Percentiles rank a stretch among this genome's conserved stretches.
phyloP scores from a whole-genome alignment of 2,888 invertebrate genomes.

The Horisme vitalbata region DNA sequence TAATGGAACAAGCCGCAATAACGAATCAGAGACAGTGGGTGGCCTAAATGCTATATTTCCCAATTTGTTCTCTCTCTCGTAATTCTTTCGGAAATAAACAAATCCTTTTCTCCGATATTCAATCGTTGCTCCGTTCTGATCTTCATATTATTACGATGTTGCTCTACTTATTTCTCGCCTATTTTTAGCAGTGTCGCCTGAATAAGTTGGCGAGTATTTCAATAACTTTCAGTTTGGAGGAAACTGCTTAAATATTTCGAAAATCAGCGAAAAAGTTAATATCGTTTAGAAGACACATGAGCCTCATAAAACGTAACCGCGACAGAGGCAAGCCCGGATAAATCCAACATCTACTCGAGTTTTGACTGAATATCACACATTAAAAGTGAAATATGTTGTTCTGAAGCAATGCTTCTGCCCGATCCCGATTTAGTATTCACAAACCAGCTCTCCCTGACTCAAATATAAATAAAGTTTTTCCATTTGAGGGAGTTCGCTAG shows the following conservation, averaged over 20 bases:
- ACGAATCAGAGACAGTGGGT: slow-evolving; percentile 54
- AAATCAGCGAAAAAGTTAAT: slow-evolving; percentile 17
- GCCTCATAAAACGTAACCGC: slow-evolving; percentile 13
- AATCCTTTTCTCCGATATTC: slow-evolving; percentile 44
- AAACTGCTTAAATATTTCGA: slow-evolving; percentile 10
- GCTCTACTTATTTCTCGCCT: slow-evolving; percentile 38
- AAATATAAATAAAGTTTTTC: slow-evolving; percentile 79
- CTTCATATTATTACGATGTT: slow-evolving; percentile 41
- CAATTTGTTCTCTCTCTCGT: slow-evolving; percentile 50
- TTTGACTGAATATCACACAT: slow-evolving; percentile 31
- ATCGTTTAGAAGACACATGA: slow-evolving; percentile 18
- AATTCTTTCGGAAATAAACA: slow-evolving; percentile 50
- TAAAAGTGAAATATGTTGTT: slow-evolving; percentile 42
- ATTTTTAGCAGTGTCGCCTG: slow-evolving; percentile 28
- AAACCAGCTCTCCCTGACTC: slow-evolving; percentile 65
- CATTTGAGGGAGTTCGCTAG: slow-evolving; percentile 61
- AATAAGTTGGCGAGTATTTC: slow-evolving; percentile 24
- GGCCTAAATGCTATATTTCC: slow-evolving; percentile 53
- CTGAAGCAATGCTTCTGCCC: slow-evolving; percentile 35
- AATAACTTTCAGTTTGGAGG: slow-evolving; percentile 8
- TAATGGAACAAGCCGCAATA: slow-evolving; percentile 54
- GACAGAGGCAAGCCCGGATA: slow-evolving; percentile 18
- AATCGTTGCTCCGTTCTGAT: slow-evolving; percentile 31
- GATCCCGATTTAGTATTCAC: slow-evolving; percentile 72
- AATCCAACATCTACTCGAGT: slow-evolving; percentile 29